Conservation (phyloP, 2,797 vertebrate species). For the Brachymystax lenok region DNA sequence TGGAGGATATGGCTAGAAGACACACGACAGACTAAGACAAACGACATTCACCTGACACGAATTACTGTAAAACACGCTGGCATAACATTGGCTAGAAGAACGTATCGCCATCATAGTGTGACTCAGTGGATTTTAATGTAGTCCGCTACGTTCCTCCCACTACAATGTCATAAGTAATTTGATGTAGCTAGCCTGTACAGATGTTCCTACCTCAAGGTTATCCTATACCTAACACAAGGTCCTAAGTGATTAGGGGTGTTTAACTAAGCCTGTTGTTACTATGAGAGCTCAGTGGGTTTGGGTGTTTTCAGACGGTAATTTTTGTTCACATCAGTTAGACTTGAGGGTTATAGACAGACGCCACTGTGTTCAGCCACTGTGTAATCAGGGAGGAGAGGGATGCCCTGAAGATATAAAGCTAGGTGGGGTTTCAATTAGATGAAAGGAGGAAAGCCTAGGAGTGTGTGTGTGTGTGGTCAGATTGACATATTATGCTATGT, state of each 20-base stretch:
- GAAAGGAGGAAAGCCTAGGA: neutral
- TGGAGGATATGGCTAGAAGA: neutral
- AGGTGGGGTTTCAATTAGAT: conserved; percentile 2
- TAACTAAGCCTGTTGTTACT: neutral
- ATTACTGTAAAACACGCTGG: neutral
- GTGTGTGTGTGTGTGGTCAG: neutral
- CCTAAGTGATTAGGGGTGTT: neutral
- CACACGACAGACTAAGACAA: neutral
- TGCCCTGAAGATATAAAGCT: neutral
- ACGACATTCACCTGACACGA: neutral
- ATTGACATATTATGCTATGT: neutral
- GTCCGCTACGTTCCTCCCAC: neutral
- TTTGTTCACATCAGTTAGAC: conserved; percentile 12
- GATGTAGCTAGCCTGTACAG: neutral
- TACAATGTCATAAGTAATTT: neutral
- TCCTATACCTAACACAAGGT: neutral
- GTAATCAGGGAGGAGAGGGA: neutral
- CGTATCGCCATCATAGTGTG: neutral
- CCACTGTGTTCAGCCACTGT: neutral
- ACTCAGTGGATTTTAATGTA: neutral
- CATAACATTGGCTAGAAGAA: neutral
- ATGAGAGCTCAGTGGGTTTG: conserved; percentile 4
- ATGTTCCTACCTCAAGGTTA: neutral
- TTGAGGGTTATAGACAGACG: neutral
- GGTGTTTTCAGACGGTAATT: conserved; percentile 20